Evolutionary conservation across 1,140 invertebrate genomes (phyloP).

Genomic region (Drosophila truncata): DNA sequence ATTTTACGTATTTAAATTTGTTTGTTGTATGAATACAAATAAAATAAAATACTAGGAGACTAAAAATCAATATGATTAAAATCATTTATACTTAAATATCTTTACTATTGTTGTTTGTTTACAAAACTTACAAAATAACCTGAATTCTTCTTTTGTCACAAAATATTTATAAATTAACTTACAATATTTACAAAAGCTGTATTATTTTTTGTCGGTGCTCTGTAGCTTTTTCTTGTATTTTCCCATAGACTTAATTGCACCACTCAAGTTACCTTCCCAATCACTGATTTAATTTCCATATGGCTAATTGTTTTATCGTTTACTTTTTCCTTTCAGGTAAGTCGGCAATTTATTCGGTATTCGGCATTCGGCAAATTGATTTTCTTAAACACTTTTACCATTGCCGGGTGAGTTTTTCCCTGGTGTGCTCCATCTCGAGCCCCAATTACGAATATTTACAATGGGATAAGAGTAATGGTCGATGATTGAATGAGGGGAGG

Average conservation of each 20-base stretch:
- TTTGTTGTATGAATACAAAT: not conserved
- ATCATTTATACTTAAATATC: not conserved
- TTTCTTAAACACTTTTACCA: constrained; percentile 53
- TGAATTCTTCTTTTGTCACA: not conserved
- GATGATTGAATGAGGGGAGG: constrained; percentile 8
- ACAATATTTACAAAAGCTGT: too few species aligned
- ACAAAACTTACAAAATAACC: not conserved
- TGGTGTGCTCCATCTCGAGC: constrained; percentile 33
- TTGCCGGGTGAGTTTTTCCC: constrained; percentile 44
- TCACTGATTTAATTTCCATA: constrained; percentile 39
- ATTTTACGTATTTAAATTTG: too few species aligned
- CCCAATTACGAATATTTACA: constrained; percentile 55
- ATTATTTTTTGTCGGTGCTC: not conserved
- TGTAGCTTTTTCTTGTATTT: not conserved
- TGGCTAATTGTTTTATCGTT: constrained; percentile 49
- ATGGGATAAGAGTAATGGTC: constrained; percentile 43
- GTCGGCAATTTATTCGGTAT: constrained; percentile 48
- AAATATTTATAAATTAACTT: not conserved
- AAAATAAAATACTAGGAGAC: not conserved
- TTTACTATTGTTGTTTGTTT: not conserved
- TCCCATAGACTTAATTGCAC: constrained; percentile 6
- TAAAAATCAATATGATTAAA: not conserved
- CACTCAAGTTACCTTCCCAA: constrained; percentile 6
- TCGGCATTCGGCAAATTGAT: constrained; percentile 39
- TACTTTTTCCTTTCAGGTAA: constrained; percentile 61